Conservation (phyloP, 2,888 invertebrate species). For the Laothoe populi region DNA sequence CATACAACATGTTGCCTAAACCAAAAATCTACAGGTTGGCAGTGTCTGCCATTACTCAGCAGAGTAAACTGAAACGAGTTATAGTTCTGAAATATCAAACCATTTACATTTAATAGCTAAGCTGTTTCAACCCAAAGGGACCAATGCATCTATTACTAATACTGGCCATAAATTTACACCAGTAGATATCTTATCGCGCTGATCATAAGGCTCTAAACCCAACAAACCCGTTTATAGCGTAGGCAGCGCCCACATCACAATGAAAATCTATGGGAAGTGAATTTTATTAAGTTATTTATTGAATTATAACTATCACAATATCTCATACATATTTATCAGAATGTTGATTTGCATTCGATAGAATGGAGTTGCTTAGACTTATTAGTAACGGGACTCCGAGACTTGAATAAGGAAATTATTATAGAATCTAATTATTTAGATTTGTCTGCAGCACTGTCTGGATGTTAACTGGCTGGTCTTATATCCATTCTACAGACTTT, state of each 20-base stretch:
- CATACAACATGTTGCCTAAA: no score
- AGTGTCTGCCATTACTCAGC: not conserved
- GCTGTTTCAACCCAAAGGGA: not conserved
- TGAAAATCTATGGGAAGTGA: slow-evolving; percentile 23
- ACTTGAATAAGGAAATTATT: not conserved
- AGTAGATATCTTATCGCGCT: not conserved
- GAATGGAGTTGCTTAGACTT: not conserved
- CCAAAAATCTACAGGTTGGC: no score
- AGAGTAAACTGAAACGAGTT: not conserved
- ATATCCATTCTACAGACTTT: no score
- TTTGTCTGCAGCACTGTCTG: no score
- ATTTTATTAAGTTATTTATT: slow-evolving; percentile 24
- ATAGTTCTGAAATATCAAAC: not conserved
- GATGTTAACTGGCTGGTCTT: no score
- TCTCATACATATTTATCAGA: slow-evolving; percentile 20
- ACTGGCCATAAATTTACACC: not conserved
- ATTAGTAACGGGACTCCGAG: not conserved
- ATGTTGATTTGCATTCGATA: slow-evolving; percentile 14
- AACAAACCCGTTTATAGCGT: not conserved
- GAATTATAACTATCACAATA: slow-evolving; percentile 23
- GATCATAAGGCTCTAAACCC: not conserved
- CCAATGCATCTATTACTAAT: not conserved
- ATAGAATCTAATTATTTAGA: no score
- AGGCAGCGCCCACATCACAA: slow-evolving; percentile 23
- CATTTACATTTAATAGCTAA: slow-evolving; percentile 10